Evolutionary conservation across 2,113 vertebrate species (phyloP).

Genomic region (Prionailurus viverrinus): DNA sequence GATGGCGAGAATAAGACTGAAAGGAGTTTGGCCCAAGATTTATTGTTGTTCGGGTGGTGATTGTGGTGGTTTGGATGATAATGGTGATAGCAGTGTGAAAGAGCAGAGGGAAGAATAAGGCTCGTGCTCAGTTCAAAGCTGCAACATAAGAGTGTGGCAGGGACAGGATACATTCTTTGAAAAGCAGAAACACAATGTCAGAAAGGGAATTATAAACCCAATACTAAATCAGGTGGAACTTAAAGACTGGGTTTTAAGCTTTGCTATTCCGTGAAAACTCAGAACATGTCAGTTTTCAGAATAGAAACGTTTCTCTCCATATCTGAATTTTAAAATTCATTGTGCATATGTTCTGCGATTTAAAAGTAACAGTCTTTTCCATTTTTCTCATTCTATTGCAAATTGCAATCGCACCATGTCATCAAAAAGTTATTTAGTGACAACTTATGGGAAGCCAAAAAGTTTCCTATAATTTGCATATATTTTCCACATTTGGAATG

Average conservation of each 20-base stretch:
- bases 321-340: slow-evolving; percentile 80
- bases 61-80: neutral
- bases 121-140: neutral
- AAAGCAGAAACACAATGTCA: neutral
- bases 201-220: neutral
- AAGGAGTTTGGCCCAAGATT: neutral
- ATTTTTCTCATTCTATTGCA: slow-evolving; percentile 78
- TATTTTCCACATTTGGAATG: slow-evolving; percentile 78
- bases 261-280: slow-evolving; percentile 39
- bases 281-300: slow-evolving; percentile 64
- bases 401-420: slow-evolving; percentile 76
- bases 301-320: slow-evolving; percentile 76
- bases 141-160: neutral
- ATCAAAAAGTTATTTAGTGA: slow-evolving; percentile 84
- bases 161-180: neutral
- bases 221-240: neutral
- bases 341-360: slow-evolving; percentile 80
- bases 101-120: neutral
- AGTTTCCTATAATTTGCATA: slow-evolving; percentile 82
- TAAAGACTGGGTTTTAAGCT: slow-evolving; percentile 16
- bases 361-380: slow-evolving; percentile 78
- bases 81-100: neutral
- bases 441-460: slow-evolving; percentile 77
- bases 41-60: neutral
- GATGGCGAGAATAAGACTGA: neutral